Percentiles rank a stretch among this genome's conserved stretches.
These are phyloP conservation scores for Tiliacea aurago DNA, from an alignment of 2,888 invertebrate genomes.

Conservation along the genomic window DNA sequence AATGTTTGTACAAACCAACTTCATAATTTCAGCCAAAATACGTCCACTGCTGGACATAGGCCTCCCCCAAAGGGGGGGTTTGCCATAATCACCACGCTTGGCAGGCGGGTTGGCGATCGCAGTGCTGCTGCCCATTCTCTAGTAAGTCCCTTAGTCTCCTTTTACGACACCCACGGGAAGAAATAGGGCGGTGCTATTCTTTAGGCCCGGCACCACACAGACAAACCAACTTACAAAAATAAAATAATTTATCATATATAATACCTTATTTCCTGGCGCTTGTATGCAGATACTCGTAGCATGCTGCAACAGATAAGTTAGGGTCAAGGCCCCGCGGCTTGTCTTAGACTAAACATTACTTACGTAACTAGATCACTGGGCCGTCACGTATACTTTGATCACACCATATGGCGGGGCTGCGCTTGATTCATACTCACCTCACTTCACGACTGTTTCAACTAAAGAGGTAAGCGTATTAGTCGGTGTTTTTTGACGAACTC, in stretches of 20 bases:
- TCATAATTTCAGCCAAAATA: too few relatives aligned
- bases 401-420: slow-evolving; percentile 39
- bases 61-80: too few relatives aligned
- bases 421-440: slow-evolving; percentile 9
- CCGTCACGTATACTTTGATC: slow-evolving; percentile 42
- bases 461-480: background rate
- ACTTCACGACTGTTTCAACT: background rate
- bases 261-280: slow-evolving; percentile 62
- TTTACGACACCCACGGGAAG: too few relatives aligned
- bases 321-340: slow-evolving; percentile 54
- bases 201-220: too few relatives aligned
- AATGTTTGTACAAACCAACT: too few relatives aligned
- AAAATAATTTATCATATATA: background rate
- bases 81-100: too few relatives aligned
- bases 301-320: slow-evolving; percentile 48
- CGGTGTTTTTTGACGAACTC: background rate
- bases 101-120: too few relatives aligned
- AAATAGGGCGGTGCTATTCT: too few relatives aligned
- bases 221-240: too few relatives aligned
- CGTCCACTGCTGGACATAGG: too few relatives aligned
- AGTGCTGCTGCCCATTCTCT: slow-evolving; percentile 2
- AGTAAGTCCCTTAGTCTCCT: too few relatives aligned
- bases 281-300: slow-evolving; percentile 42
- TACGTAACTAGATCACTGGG: slow-evolving; percentile 51
- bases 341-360: slow-evolving; percentile 62